Evolutionary conservation across 1,140 invertebrate genomes (phyloP).

Genomic region (Caenorhabditis inopinata): DNA sequence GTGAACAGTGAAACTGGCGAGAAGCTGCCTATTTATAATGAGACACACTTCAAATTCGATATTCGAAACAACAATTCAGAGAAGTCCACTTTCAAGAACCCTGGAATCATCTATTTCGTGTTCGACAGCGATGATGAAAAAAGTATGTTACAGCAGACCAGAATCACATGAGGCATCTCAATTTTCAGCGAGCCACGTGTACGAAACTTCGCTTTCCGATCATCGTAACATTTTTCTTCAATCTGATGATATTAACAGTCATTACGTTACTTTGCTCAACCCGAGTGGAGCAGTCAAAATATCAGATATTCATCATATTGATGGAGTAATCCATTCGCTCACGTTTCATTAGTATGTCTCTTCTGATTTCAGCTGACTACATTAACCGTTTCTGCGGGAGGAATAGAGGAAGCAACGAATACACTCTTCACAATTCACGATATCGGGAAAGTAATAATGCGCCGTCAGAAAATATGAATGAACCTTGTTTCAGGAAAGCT

Average conservation of each 20-base stretch:
- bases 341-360: background rate
- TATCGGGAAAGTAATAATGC: background rate
- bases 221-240: background rate
- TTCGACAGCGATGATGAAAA: background rate
- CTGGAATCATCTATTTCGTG: conserved; percentile 9
- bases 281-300: background rate
- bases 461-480: background rate
- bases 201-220: background rate
- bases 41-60: background rate
- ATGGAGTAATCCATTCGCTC: background rate
- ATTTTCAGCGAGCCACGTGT: background rate
- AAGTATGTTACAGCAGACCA: too few species aligned
- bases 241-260: background rate
- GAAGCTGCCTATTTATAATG: background rate
- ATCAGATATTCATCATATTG: background rate
- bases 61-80: background rate
- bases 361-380: background rate
- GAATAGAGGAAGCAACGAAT: background rate
- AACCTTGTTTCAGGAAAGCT: background rate
- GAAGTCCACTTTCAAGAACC: background rate
- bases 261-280: background rate
- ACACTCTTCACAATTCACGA: background rate
- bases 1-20: background rate
- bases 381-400: conserved; percentile 1
- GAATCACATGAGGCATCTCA: too few species aligned